Base-by-base conservation (phyloP, 2,888 invertebrate genomes). In the Caenorhabditis virilis region DNA sequence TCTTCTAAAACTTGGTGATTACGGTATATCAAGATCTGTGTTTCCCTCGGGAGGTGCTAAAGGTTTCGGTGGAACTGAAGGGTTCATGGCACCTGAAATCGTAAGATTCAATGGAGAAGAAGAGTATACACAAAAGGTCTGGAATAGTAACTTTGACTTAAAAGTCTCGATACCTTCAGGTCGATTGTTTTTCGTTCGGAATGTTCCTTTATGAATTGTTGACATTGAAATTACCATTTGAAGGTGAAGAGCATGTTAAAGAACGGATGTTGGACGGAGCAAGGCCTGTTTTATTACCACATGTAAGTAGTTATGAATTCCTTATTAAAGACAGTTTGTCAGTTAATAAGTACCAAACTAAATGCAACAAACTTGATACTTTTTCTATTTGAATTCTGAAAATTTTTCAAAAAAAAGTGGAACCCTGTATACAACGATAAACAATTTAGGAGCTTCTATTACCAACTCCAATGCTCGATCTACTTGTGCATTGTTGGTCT, bases 81-180 rank as follows among this genome's bases (percentile, higher is more conserved):
- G 97, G 0, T 98, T 95, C 84, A 98, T 98, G 92, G 98, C 97
- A 2, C 98, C 97, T 0, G 97, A 98, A 87, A 97, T 98, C 72
- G 92, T 97, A 87, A 88, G 93, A 46, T 95, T 93, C 85, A 97
- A 95, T 84, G 98, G 98, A 0, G 97, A 97, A 84, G 95, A 95
- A 84, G 95, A 95, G 78, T 98, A 98, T 78, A 97, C 95, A 0
- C 95, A 95, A 82, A 97, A 97, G 88, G 91, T 90, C 69, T 5
- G 46, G 41, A 11, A 1, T 18, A 3, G 33, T 33, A 3, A 20
- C 3, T 16, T 25, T 22, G 25, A 13, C 3, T 20, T 9, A 36
- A 15, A 5, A n/a, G 5, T 22, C 1, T 48, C 2, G 23, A 36
- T 2, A 47, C 13, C 78, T 79, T 1, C 83, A 90, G 90, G 95